Evolutionary conservation across 2,113 vertebrate species (phyloP), one percentile per base, ranked within the genome.

Genomic region (Psittacus erithacus): DNA sequence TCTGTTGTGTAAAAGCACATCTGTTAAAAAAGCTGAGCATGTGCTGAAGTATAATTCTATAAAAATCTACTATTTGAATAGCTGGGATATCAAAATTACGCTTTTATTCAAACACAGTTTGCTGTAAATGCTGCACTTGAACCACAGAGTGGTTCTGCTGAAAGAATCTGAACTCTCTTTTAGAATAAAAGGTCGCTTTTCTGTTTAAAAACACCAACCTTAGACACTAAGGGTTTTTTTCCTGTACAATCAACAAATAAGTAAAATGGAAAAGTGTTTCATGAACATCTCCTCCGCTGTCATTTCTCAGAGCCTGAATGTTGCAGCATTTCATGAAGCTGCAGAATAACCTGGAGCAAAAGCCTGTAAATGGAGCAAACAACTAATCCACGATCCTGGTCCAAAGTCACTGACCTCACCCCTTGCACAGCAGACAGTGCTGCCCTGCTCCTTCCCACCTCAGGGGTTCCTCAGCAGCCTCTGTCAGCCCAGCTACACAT

Each of bases 401-500:
- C 39, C 81, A 60, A 49, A 33, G 31, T 68, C 17, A 1, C n/a
- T 10, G 41, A 17, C 6, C 28, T 31, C 60, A 76, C 46, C 28
- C 38, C 67, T 12, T 24, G 35, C 1, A 5, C 8, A 29, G 41
- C 46, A 9, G 31, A 3, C n/a, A 15, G 29, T 22, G 27, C 28
- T 25, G 24, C 23, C 52, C 55, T 29, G 24, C 80, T 57, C 11
- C 77, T 86, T 38, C 82, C 59, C 47, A 31, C 15, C 74, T 47
- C 38, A 11, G 43, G 11, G 28, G 13, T 31, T 83, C 49, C 67
- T 31, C 13, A 43, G 53, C 23, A 35, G 35, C 69, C 59, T 0
- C 1, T 1, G 1, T 16, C 43, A 73, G 59, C 6, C 44, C n/a
- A 43, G 29, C 24, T 62, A 19, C 31, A 3, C 1, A 25, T 11